These are phyloP conservation scores for Phrynosoma blainvillii DNA, from an alignment of 2,113 vertebrate species.

Conservation along the genomic window DNA sequence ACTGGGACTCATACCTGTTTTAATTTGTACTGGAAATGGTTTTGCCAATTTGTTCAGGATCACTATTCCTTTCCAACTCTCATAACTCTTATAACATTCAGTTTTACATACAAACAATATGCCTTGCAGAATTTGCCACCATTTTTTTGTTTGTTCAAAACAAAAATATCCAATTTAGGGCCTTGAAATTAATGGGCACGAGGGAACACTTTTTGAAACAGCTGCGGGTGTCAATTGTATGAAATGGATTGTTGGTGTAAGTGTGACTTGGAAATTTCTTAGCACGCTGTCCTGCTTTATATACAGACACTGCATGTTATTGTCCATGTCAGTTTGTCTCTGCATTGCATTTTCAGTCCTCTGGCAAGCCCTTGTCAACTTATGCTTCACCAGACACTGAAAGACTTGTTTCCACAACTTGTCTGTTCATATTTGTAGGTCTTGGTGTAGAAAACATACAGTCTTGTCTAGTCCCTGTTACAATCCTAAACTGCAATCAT, in stretches of 20 bases:
- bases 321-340: slow-evolving; percentile 49
- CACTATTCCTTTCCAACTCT: neutral
- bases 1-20: too few species aligned
- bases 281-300: slow-evolving; percentile 19
- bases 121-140: neutral
- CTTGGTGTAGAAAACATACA: slow-evolving; percentile 14
- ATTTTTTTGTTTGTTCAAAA: too few species aligned
- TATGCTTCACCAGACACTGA: slow-evolving; percentile 41
- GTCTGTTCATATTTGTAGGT: slow-evolving; percentile 56
- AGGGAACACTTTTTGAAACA: neutral
- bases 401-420: slow-evolving; percentile 50
- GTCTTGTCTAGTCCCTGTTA: neutral
- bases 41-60: neutral
- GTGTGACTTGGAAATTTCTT: slow-evolving; percentile 18
- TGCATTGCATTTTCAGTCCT: slow-evolving; percentile 15
- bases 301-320: slow-evolving; percentile 25
- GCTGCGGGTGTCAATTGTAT: neutral
- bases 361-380: slow-evolving; percentile 45
- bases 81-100: neutral
- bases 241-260: rapidly evolving
- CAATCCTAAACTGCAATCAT: slow-evolving; percentile 15
- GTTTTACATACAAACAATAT: neutral
- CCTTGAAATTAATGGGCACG: neutral
- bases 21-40: neutral
- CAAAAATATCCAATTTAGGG: too few species aligned